Base-by-base conservation (phyloP, 2,888 invertebrate genomes). In the Clivina fossor region DNA sequence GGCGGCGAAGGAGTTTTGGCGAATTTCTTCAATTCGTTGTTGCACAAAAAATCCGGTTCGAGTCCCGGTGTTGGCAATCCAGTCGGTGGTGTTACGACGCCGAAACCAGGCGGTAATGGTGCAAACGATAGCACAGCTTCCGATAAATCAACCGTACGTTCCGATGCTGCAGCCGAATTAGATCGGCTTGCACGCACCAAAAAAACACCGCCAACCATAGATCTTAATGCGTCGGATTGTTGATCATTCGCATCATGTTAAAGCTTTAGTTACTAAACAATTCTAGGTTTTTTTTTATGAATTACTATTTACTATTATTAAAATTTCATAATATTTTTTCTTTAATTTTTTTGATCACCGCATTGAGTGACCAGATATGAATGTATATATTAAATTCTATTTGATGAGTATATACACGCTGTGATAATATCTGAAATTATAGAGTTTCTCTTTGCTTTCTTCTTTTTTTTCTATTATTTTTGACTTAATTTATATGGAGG, bases 1-100 rank as follows among this genome's bases (percentile, higher is more conserved):
- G 86, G 88, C 49, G 89, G 89, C 59, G 96, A 96, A 77, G 93
- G 95, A 58, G 95, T 97, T 50, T 78, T 98, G 61, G 97, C 97
- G 8, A 97, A 91, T 77, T 98, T 98, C 82, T 98, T 98, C 80
- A 97, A 97, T 79, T 96, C 96, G 60, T 80, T 98, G 69, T 82
- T 98, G 66, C 90, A 90, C 76, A 97, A 96, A 82, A 95, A 95
- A 78, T 86, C 91, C 28, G 90, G 89, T 30, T 79, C 84, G 33
- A 82, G 84, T 16, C 81, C 83, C 11, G 76, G 71, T 9, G 74
- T 77, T 19, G 77, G 80, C n/a, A n/a, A n/a, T n/a, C n/a, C n/a
- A n/a, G n/a, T n/a, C n/a, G 74, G 78, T 50, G 74, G 80, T 41
- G 65, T 66, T 47, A 64, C 65, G 44, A 64, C 68, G 20, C 66